Percentiles rank a stretch among this genome's conserved stretches.
Evolutionary conservation across 1,140 invertebrate genomes (phyloP).

Genomic region (Ladona fulva): DNA sequence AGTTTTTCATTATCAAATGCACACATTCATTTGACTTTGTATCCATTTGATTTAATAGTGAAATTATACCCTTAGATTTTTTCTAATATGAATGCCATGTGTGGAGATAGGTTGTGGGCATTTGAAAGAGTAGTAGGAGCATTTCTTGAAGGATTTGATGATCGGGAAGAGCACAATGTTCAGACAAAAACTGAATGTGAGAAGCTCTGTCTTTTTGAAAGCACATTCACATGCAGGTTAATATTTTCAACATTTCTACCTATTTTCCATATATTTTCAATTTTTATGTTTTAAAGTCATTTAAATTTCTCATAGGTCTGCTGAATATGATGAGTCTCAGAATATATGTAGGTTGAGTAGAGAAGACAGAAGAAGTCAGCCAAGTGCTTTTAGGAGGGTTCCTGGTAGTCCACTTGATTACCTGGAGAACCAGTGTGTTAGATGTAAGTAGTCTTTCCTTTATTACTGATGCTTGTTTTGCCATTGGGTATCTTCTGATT

Average conservation of each 20-base stretch:
- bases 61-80: constrained; percentile 25
- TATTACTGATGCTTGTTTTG: no score
- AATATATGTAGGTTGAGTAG: constrained; percentile 37
- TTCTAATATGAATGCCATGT: constrained; percentile 36
- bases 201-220: constrained; percentile 39
- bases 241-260: no score
- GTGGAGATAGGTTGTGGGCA: constrained; percentile 41
- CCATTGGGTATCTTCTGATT: no score
- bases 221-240: constrained; percentile 38
- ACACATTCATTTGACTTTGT: no score
- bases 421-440: constrained; percentile 42
- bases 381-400: constrained; percentile 35
- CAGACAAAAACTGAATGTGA: constrained; percentile 39
- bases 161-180: constrained; percentile 36
- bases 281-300: neutral
- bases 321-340: constrained; percentile 36
- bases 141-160: constrained; percentile 40
- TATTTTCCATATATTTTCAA: neutral
- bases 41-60: no score
- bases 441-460: constrained; percentile 26
- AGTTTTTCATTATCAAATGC: no score
- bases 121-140: constrained; percentile 41
- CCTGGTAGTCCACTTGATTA: constrained; percentile 37
- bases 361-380: constrained; percentile 41
- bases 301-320: constrained; percentile 31